Conservation (phyloP, 2,797 vertebrate species). For the Cottoperca gobio region DNA sequence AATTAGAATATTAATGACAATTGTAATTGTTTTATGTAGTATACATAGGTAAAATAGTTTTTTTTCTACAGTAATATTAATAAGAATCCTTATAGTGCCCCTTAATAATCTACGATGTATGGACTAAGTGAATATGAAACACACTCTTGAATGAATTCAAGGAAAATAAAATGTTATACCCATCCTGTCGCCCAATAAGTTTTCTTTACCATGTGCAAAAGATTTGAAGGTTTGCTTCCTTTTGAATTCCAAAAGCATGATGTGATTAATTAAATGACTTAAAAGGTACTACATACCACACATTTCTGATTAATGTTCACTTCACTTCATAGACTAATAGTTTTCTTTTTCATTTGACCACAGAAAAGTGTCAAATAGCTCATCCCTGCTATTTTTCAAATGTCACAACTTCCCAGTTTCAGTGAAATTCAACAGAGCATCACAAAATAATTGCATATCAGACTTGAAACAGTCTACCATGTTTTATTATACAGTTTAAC, state of each 20-base stretch:
- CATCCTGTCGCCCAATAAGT: neutral
- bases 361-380: slow-evolving; percentile 4
- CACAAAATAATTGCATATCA: neutral
- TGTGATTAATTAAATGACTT: neutral
- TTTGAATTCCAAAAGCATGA: neutral
- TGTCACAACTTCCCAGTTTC: slow-evolving; percentile 13
- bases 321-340: neutral
- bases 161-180: neutral
- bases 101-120: neutral
- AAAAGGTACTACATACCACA: neutral
- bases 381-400: slow-evolving; percentile 1
- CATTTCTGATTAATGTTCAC: slow-evolving; percentile 9
- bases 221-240: neutral
- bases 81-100: neutral
- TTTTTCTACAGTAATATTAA: neutral
- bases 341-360: slow-evolving; percentile 6
- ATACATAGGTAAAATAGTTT: too few species aligned
- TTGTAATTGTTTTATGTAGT: too few species aligned
- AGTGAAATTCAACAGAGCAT: neutral
- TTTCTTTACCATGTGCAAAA: neutral
- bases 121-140: neutral
- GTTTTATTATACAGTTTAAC: slow-evolving; percentile 12
- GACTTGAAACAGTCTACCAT: slow-evolving; percentile 1
- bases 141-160: too few species aligned
- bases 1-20: neutral